Evolutionary conservation across 2,113 vertebrate genomes (phyloP).

Genomic region (Zosterops lateralis): DNA sequence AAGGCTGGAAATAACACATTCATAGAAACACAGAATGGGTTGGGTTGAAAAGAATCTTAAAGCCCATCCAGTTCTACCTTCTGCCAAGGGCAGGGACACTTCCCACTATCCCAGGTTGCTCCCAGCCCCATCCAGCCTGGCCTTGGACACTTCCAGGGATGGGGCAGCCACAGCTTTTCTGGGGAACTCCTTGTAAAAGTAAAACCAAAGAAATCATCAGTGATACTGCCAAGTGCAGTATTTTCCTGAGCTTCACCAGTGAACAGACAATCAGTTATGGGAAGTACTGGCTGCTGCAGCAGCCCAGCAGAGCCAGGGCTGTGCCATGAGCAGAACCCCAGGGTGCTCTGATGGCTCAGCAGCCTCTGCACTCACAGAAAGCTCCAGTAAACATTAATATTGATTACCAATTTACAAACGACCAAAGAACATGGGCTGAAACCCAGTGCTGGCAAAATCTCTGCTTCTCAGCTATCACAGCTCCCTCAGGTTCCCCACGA

Average conservation of each 20-base stretch:
- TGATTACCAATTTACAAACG: not conserved
- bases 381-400: not conserved
- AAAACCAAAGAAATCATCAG: not conserved
- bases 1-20: not conserved
- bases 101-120: not conserved
- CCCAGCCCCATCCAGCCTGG: rapidly evolving
- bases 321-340: not conserved
- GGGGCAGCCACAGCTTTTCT: not conserved
- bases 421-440: not conserved
- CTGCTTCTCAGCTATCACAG: not conserved
- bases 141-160: not conserved
- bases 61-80: not conserved
- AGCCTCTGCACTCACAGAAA: not conserved
- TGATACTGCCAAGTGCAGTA: not conserved
- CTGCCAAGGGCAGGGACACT: not conserved
- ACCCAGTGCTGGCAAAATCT: not conserved
- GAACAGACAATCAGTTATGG: not conserved
- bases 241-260: not conserved
- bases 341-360: not conserved
- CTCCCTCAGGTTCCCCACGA: rapidly evolving
- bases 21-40: not conserved
- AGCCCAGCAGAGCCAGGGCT: not conserved
- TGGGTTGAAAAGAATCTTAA: not conserved
- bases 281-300: not conserved
- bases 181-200: not conserved